Evolutionary conservation across 2,113 vertebrate genomes (phyloP), one percentile per base, ranked within the genome.

Genomic region (Rhea americana): DNA sequence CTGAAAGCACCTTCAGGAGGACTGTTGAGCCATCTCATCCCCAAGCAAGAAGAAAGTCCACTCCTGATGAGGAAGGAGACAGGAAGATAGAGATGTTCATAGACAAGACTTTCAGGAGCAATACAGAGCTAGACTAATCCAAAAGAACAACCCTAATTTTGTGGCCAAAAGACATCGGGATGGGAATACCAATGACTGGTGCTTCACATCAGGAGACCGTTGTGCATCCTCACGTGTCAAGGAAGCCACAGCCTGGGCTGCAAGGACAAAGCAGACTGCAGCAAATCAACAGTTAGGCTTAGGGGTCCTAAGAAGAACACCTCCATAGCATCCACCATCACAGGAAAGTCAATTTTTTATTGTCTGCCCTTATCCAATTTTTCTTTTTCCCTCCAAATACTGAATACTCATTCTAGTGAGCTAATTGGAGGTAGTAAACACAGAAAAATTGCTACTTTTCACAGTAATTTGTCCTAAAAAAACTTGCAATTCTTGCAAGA

Each of bases 401-500:
- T 3, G 1, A 61, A 43, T 56, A 78, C 68, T 53, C 82, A 62
- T 65, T 81, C 61, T 87, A 84, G 61, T 75, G 65, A 92, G 83
- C 13, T 93, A 75, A 91, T n/a, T 55, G 66, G 48, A 76, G 53
- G 43, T 80, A 82, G 82, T 78, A 96, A 92, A 93, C 95, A 92
- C 15, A 63, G 87, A 94, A 82, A 92, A 94, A 93, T 61, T 94
- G 90, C 78, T 93, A 84, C 89, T 95, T 93, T 73, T 62, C 80
- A 81, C 47, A 86, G 93, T n/a, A 78, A 86, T 88, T 90, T 94
- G 79, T 92, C 95, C 92, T 65, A 93, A 96, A 90, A 90, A 90
- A 96, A 94, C 90, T 93, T 94, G 83, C 61, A 91, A 89, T 94
- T 96, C 93, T 45, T 93, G 91, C 90, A 91, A 81, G 91, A 93